Percentiles rank a stretch among this genome's conserved stretches.
These are phyloP conservation scores for Volucella bombylans DNA, from an alignment of 2,888 invertebrate genomes.

Conservation along the genomic window DNA sequence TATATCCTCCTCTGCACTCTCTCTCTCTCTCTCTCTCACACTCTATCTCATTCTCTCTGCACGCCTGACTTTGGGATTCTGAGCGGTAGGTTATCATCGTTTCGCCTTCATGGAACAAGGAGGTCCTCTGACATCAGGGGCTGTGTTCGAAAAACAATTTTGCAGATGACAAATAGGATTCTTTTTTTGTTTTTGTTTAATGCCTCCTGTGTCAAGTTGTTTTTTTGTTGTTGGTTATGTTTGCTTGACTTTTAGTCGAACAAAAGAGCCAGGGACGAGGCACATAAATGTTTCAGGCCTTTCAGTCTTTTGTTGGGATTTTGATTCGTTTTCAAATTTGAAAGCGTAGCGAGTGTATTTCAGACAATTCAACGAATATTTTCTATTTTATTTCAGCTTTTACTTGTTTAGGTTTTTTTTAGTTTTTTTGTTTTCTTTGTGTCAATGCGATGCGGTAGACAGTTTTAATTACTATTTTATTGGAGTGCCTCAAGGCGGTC, in stretches of 20 bases:
- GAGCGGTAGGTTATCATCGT: slow-evolving; percentile 37
- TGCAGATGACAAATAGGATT: slow-evolving; percentile 72
- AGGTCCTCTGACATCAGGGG: background rate
- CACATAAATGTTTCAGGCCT: slow-evolving; percentile 49
- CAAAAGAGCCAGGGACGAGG: slow-evolving; percentile 42
- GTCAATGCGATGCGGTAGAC: slow-evolving; percentile 55
- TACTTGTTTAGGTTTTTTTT: background rate
- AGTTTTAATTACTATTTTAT: slow-evolving; percentile 73
- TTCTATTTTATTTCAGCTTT: slow-evolving; percentile 2
- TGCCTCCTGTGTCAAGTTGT: slow-evolving; percentile 25
- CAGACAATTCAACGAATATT: slow-evolving; percentile 36
- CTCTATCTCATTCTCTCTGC: slow-evolving; percentile 52
- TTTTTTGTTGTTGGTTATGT: slow-evolving; percentile 43
- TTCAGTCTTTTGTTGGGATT: slow-evolving; percentile 61
- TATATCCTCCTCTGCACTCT: background rate
- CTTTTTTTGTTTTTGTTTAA: slow-evolving; percentile 20
- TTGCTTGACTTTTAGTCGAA: slow-evolving; percentile 67
- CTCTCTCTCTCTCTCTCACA: slow-evolving; percentile 1
- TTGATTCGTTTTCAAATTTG: slow-evolving; percentile 68
- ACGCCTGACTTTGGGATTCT: slow-evolving; percentile 58
- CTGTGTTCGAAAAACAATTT: slow-evolving; percentile 65
- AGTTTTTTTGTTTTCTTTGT: background rate
- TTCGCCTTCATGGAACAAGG: background rate
- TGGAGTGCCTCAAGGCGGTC: slow-evolving; percentile 45
- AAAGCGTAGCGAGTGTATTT: slow-evolving; percentile 45